phyloP scores from a whole-genome alignment of 2,113 vertebrate genomes.

The Amazona guildingii region DNA sequence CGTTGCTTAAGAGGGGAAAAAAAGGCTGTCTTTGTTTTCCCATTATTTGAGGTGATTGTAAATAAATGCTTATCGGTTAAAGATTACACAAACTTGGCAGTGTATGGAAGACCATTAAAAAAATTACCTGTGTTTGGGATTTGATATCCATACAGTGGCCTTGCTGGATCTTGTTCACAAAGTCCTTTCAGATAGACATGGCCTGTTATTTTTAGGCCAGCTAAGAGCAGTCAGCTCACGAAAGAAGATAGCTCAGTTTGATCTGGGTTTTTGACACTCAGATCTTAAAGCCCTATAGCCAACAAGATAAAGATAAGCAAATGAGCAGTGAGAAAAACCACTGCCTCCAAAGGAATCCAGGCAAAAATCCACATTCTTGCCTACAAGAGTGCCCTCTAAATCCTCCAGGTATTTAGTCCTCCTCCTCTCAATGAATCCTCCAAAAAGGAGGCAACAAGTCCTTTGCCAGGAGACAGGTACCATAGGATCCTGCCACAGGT shows the following conservation, averaged over 20 bases:
- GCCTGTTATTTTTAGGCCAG: slow-evolving; percentile 48
- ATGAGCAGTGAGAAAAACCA: neutral
- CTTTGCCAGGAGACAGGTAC: neutral
- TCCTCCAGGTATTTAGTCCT: neutral
- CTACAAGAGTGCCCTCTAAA: neutral
- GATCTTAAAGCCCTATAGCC: slow-evolving; percentile 12
- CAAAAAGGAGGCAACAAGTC: neutral
- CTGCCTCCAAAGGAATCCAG: neutral
- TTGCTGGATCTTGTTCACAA: neutral
- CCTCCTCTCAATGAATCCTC: neutral
- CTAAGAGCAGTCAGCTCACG: neutral
- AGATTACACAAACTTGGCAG: slow-evolving; percentile 3
- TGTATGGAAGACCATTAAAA: neutral
- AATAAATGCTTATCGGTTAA: neutral
- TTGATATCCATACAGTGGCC: neutral
- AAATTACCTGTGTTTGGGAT: neutral
- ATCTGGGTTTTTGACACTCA: slow-evolving; percentile 7
- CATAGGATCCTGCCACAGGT: rapidly evolving
- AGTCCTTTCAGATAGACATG: neutral
- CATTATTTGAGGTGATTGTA: slow-evolving; percentile 34
- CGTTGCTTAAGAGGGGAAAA: neutral
- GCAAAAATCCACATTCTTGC: neutral
- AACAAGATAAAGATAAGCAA: slow-evolving; percentile 38
- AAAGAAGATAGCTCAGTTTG: slow-evolving; percentile 7
- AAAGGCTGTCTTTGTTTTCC: slow-evolving; percentile 30